Evolutionary conservation across 2,797 vertebrate genomes (phyloP), one percentile per base, ranked within the genome.

Genomic region (Helarctos malayanus): DNA sequence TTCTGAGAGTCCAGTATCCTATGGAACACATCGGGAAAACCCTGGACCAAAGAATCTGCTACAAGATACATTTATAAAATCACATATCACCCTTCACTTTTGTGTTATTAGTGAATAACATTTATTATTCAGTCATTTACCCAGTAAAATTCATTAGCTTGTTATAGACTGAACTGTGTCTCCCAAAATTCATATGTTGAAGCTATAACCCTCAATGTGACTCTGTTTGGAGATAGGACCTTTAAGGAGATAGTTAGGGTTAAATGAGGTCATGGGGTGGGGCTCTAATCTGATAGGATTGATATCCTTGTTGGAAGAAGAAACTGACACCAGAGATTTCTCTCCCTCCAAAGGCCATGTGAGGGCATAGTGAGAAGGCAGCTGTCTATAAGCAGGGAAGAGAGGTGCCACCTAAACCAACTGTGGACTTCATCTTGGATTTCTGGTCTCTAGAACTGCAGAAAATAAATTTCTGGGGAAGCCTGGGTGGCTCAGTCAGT

Each of bases 51-150:
- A 68, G 57, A 87, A 95, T 93, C 61, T 68, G 41, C 35, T 71
- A 32, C 35, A 91, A 93, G 32, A 57, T 83, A 56, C 27, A 29
- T 41, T 71, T 68, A 47, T 29, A 85, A 88, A 92, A 65, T 49
- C 27, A 92, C 7, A 13, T 47, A 56, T 79, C 52, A 52, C n/a
- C 57, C n/a, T 94, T 85, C 18, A 91, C 29, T 7, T 85, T 25
- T 54, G 29, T 32, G 90, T 78, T 78, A 86, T 35, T 52, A 35
- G 54, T 38, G 59, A 93, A 86, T 79, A 86, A 23, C 21, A 13
- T 65, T 89, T 88, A 56, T 49, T 93, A 89, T 94, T 93, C 79
- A 84, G 32, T 68, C 23, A 92, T 41, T 97, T 80, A 90, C 63
- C 11, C 3, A 86, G 71, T 65, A 86, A 92, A 75, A 10, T 75